Evolutionary conservation across 2,797 vertebrate species (phyloP).

Genomic region (Xiphophorus birchmanni): DNA sequence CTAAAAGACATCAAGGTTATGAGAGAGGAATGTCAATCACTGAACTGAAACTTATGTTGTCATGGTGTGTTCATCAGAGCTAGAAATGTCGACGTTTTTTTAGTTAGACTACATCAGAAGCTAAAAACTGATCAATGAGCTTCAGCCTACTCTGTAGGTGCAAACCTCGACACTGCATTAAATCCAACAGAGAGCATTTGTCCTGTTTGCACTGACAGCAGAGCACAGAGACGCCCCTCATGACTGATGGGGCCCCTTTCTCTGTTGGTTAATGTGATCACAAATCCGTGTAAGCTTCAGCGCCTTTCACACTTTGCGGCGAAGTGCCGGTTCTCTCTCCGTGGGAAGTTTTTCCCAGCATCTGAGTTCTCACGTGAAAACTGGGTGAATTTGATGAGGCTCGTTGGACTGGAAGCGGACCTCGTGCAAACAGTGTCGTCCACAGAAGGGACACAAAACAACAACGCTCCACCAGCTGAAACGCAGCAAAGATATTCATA

Average conservation of each 20-base stretch:
- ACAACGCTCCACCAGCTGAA: background rate
- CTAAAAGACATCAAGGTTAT: background rate
- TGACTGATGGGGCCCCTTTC: constrained; percentile 28
- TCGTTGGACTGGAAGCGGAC: constrained; percentile 47
- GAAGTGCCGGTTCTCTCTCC: constrained; percentile 3
- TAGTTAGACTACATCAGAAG: background rate
- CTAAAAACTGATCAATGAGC: background rate
- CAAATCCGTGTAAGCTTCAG: constrained; percentile 40
- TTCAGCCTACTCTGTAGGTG: background rate
- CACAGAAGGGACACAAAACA: constrained; percentile 38
- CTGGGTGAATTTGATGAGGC: constrained; percentile 27
- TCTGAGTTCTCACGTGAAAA: background rate
- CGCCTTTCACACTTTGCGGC: constrained; percentile 23
- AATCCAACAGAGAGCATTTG: background rate
- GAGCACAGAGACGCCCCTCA: constrained; percentile 12
- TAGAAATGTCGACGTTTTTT: background rate
- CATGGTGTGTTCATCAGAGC: background rate
- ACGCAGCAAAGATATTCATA: background rate
- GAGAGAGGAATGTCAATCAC: background rate
- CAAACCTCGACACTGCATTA: background rate
- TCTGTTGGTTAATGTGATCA: constrained; percentile 38
- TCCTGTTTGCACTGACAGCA: background rate
- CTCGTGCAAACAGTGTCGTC: constrained; percentile 42
- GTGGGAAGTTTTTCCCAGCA: background rate
- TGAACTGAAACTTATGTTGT: background rate